Evolutionary conservation across 2,797 vertebrate genomes (phyloP).

Genomic region (Australoheros facetus): DNA sequence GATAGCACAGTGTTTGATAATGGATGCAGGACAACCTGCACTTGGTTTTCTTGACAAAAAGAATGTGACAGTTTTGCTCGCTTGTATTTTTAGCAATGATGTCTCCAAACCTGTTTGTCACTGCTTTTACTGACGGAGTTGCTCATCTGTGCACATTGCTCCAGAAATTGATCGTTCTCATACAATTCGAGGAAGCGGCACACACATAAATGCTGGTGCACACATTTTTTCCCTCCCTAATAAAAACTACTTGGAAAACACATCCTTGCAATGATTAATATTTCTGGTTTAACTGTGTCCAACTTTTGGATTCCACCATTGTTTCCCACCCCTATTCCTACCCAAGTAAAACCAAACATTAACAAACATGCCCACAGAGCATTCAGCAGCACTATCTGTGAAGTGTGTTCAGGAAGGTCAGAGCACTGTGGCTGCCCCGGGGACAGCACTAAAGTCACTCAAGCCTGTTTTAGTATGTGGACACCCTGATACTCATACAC

Average conservation of each 20-base stretch:
- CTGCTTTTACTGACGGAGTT: constrained; percentile 24
- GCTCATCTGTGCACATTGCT: constrained; percentile 45
- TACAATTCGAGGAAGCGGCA: not conserved
- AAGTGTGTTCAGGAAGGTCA: constrained; percentile 67
- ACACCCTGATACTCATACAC: constrained; percentile 67
- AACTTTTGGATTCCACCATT: constrained; percentile 38
- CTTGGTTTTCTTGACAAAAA: constrained; percentile 81
- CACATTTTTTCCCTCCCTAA: not conserved
- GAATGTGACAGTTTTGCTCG: constrained; percentile 81
- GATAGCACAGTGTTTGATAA: constrained; percentile 72
- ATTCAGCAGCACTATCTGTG: constrained; percentile 65
- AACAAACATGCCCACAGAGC: constrained; percentile 59
- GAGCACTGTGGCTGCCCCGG: constrained; percentile 65
- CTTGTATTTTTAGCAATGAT: constrained; percentile 63
- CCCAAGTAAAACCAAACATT: constrained; percentile 63
- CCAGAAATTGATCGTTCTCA: constrained; percentile 41
- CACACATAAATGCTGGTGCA: constrained; percentile 9
- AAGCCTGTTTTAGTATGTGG: constrained; percentile 75
- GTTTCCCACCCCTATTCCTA: constrained; percentile 20
- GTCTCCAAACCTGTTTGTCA: constrained; percentile 38
- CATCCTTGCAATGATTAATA: constrained; percentile 1
- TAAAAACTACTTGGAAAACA: constrained; percentile 16
- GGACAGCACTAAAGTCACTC: constrained; percentile 79
- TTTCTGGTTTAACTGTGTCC: not conserved
- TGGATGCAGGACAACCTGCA: constrained; percentile 71